phyloP scores from a whole-genome alignment of 2,888 invertebrate species.

The Alviniconcha strummeri region DNA sequence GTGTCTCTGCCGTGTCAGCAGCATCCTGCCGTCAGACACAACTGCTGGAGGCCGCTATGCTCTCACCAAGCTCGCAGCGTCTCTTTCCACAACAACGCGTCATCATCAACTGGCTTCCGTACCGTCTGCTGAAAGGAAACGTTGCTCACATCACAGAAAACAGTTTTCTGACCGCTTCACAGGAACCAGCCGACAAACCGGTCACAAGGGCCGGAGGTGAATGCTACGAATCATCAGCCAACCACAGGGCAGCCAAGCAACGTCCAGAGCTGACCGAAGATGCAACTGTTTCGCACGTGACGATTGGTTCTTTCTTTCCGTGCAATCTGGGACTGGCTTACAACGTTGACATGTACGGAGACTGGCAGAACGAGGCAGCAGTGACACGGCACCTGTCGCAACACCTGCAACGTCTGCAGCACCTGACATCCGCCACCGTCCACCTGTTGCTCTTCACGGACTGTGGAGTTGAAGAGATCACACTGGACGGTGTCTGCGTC shows the following conservation, averaged over 20 bases:
- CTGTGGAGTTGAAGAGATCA: not conserved
- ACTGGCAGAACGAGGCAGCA: not conserved
- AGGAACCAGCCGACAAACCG: too few species aligned
- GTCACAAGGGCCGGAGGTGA: too few species aligned
- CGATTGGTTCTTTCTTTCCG: constrained; percentile 1
- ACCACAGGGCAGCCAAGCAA: not conserved
- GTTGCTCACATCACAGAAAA: too few species aligned
- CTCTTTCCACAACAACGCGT: not conserved
- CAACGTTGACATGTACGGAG: not conserved
- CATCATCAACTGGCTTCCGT: not conserved
- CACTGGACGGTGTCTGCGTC: constrained; percentile 3
- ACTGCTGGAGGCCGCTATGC: not conserved
- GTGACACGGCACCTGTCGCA: not conserved
- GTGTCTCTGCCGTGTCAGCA: too few species aligned
- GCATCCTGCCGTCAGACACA: too few species aligned
- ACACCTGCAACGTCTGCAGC: not conserved
- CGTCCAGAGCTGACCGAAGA: not conserved
- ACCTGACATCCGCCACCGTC: not conserved
- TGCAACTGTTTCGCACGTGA: not conserved
- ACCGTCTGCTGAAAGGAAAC: constrained; percentile 1
- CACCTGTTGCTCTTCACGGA: constrained; percentile 13
- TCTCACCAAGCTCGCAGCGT: not conserved
- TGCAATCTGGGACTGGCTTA: not conserved
- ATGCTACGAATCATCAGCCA: too few species aligned
- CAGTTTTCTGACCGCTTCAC: too few species aligned